A percentile compares a stretch with the other conserved stretches of the same genome.
phyloP scores from a whole-genome alignment of 2,113 vertebrate species.

The Osmerus eperlanus region DNA sequence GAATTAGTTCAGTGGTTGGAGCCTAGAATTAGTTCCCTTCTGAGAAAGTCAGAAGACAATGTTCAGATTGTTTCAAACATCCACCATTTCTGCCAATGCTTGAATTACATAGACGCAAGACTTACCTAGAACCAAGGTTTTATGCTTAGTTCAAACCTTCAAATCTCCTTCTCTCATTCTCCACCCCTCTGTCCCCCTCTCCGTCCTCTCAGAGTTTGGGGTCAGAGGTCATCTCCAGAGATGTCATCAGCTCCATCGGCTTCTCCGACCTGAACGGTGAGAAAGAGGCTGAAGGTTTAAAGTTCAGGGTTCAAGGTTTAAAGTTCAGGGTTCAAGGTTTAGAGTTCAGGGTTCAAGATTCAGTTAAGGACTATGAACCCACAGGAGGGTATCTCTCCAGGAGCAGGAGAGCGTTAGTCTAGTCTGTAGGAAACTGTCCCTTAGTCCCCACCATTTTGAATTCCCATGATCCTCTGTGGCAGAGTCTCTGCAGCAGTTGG shows the following conservation, averaged over 20 bases:
- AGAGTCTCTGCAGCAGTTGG: constrained; percentile 86
- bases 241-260: constrained; percentile 68
- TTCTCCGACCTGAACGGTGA: constrained; percentile 87
- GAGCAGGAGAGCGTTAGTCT: not conserved
- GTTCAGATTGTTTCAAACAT: no score
- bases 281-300: not conserved
- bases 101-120: no score
- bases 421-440: not conserved
- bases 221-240: constrained; percentile 61
- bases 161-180: not conserved
- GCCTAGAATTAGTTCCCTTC: no score
- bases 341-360: no score
- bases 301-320: not conserved
- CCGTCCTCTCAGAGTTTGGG: constrained; percentile 73
- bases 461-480: constrained; percentile 2
- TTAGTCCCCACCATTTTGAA: constrained; percentile 1
- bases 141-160: not conserved
- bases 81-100: no score
- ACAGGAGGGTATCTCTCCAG: not conserved
- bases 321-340: not conserved
- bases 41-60: no score
- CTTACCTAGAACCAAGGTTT: no score
- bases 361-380: no score
- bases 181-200: not conserved
- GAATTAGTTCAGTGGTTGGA: no score